Evolutionary conservation across 2,888 invertebrate genomes (phyloP).

Genomic region (Harpalus rufipes): DNA sequence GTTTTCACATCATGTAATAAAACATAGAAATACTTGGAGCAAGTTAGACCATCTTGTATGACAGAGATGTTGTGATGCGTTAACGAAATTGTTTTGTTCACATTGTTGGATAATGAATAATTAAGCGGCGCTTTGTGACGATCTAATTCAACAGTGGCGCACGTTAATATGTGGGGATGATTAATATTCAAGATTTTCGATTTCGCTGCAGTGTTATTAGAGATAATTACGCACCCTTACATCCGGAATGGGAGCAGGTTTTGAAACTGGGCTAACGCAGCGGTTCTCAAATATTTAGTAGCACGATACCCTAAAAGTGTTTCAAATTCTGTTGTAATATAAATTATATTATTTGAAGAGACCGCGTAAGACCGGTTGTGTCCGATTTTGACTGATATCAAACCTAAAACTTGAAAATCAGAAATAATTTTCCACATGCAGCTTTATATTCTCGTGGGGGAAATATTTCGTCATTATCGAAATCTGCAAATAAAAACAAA

Average conservation of each 20-base stretch:
- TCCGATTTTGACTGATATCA: too few relatives aligned
- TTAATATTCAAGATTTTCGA: conserved; percentile 51
- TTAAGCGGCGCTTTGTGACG: conserved; percentile 14
- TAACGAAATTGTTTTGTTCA: conserved; percentile 28
- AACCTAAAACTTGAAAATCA: too few relatives aligned
- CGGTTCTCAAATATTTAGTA: background rate
- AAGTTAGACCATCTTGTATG: background rate
- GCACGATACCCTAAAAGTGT: too few relatives aligned
- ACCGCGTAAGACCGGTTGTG: too few relatives aligned
- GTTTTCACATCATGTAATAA: background rate
- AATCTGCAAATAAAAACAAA: too few relatives aligned
- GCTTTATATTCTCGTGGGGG: too few relatives aligned
- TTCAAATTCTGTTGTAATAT: too few relatives aligned
- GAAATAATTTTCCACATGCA: too few relatives aligned
- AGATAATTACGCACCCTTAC: conserved; percentile 32
- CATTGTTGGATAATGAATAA: conserved; percentile 22
- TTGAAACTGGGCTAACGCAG: background rate
- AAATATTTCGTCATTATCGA: too few relatives aligned
- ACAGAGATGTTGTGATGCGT: background rate
- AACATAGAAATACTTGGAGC: background rate
- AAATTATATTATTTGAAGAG: too few relatives aligned
- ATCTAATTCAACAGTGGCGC: conserved; percentile 12
- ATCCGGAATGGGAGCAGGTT: conserved; percentile 17
- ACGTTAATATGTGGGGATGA: conserved; percentile 24
- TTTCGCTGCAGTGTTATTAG: conserved; percentile 45